A percentile compares a stretch with the other conserved stretches of the same genome.
Conservation (phyloP, 1,140 invertebrate genomes). For the Thrips palmi region DNA sequence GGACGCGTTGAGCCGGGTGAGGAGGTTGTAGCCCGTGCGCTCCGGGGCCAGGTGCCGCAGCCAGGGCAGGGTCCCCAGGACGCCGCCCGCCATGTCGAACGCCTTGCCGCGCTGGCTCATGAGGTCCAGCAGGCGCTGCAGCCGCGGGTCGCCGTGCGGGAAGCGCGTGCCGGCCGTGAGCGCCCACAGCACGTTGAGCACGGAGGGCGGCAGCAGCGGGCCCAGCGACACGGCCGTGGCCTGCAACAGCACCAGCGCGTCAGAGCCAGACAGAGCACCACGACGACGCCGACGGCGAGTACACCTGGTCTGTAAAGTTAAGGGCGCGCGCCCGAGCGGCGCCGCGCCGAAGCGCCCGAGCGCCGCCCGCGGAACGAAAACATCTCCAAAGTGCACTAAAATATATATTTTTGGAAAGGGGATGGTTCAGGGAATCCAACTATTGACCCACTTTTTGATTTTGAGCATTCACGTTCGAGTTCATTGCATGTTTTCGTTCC, state of each 20-base stretch:
- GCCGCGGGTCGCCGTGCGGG: constrained; percentile 18
- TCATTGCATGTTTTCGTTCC: background rate
- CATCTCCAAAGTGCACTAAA: no score
- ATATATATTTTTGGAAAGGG: no score
- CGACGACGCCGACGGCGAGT: background rate
- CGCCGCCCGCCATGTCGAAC: constrained; percentile 50
- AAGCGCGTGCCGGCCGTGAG: constrained; percentile 42
- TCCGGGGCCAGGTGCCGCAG: constrained; percentile 44
- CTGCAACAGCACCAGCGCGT: constrained; percentile 9
- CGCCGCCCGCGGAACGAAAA: background rate
- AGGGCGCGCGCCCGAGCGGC: background rate
- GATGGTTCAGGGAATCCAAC: background rate
- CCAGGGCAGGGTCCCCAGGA: constrained; percentile 47
- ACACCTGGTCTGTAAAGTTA: background rate
- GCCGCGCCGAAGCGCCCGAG: background rate
- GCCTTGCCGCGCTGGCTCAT: constrained; percentile 38
- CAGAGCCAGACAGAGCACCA: background rate
- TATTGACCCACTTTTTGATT: background rate
- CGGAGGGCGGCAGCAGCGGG: constrained; percentile 26
- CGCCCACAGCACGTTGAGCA: constrained; percentile 58
- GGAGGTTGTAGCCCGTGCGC: constrained; percentile 42
- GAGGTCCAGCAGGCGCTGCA: constrained; percentile 37
- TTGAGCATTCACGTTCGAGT: background rate
- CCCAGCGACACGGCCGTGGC: constrained; percentile 1
- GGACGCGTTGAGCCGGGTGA: constrained; percentile 39